phyloP scores from a whole-genome alignment of 64 coral and sea anemone species.

The Montipora capricornis region DNA sequence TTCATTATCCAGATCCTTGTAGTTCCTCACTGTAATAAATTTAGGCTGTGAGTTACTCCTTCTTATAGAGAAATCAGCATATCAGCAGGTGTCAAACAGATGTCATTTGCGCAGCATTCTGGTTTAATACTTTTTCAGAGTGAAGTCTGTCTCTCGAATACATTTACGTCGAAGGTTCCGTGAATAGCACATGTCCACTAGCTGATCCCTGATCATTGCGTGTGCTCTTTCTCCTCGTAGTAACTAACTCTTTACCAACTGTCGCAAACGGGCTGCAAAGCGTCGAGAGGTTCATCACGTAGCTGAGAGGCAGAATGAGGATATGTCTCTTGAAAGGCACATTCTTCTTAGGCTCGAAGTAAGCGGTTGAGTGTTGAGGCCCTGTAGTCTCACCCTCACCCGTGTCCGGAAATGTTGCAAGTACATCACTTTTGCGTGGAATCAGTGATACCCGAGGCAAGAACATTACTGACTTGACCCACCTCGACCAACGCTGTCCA shows the following conservation, averaged over 20 bases:
- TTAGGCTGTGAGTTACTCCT: too few species aligned
- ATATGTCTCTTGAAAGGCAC: conserved; percentile 19
- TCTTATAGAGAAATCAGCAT: too few species aligned
- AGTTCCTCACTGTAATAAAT: too few species aligned
- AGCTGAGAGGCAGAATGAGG: conserved; percentile 1
- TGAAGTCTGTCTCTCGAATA: conserved; percentile 18
- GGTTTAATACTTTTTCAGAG: neutral
- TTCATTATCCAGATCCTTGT: too few species aligned
- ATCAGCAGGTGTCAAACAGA: too few species aligned
- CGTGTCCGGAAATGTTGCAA: conserved; percentile 1
- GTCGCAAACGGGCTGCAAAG: neutral
- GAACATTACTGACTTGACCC: neutral
- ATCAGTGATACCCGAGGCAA: conserved; percentile 10
- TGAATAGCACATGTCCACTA: conserved; percentile 1
- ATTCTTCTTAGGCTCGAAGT: conserved; percentile 47
- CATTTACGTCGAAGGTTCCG: neutral
- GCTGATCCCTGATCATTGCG: conserved; percentile 48
- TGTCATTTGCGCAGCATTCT: conserved; percentile 11
- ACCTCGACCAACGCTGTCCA: conserved; percentile 8
- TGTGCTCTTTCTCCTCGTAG: neutral
- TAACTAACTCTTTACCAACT: neutral
- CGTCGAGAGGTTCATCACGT: conserved; percentile 19
- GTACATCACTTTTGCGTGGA: conserved; percentile 6
- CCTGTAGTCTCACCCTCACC: neutral
- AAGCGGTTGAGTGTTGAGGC: neutral